Evolutionary conservation across 2,113 vertebrate genomes (phyloP).

Genomic region (Fregetta grallaria): DNA sequence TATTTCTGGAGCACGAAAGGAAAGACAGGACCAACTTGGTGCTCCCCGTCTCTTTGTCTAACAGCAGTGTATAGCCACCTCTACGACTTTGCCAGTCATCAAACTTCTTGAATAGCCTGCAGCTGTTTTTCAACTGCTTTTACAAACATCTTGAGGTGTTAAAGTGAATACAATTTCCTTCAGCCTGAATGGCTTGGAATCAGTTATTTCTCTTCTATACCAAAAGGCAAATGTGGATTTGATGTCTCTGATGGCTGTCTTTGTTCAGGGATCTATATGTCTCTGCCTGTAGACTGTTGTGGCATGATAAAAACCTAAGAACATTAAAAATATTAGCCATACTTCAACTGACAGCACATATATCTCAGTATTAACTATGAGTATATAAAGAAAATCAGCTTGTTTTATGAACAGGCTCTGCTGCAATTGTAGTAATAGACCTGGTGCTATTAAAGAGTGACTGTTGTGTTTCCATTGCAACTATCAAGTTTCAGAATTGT

Average conservation of each 20-base stretch:
- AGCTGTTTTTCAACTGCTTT: neutral
- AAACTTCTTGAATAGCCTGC: neutral
- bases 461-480: conserved; percentile 32
- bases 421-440: neutral
- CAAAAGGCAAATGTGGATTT: conserved; percentile 1
- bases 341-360: conserved; percentile 21
- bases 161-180: neutral
- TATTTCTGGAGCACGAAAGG: neutral
- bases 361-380: neutral
- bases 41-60: neutral
- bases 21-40: neutral
- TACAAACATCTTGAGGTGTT: neutral
- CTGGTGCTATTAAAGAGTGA: conserved; percentile 17
- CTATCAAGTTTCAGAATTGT: neutral
- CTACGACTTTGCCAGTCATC: neutral
- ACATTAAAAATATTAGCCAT: neutral
- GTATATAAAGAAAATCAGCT: conserved; percentile 3
- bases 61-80: neutral
- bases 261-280: neutral
- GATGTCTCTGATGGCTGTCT: neutral
- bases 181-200: neutral
- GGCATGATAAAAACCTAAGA: neutral
- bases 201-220: neutral
- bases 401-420: neutral
- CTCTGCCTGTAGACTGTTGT: neutral